These are phyloP conservation scores for Zaprionus gabonicus DNA, from an alignment of 1,140 invertebrate genomes.

Conservation along the genomic window DNA sequence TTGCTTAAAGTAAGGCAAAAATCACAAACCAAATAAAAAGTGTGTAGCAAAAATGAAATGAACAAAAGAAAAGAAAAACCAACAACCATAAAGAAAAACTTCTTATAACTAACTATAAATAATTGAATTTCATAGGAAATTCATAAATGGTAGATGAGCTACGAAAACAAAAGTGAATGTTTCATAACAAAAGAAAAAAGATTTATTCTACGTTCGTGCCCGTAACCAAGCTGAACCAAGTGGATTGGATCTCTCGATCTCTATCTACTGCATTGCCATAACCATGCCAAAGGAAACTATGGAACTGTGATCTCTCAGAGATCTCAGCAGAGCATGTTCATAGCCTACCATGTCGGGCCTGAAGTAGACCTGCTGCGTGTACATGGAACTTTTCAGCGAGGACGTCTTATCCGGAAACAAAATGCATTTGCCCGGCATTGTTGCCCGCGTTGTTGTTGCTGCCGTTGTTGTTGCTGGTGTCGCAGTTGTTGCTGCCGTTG, in stretches of 20 bases:
- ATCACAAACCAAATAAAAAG: constrained; percentile 28
- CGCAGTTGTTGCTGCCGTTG: constrained; percentile 22
- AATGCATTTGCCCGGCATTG: constrained; percentile 71
- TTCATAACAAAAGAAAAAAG: not conserved
- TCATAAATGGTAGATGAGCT: not conserved
- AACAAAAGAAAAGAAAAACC: constrained; percentile 12
- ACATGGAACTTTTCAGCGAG: constrained; percentile 77
- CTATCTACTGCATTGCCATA: constrained; percentile 47
- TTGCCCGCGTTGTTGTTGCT: constrained; percentile 31
- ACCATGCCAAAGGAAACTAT: constrained; percentile 71
- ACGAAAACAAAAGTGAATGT: constrained; percentile 10
- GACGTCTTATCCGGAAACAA: constrained; percentile 81
- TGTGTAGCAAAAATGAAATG: constrained; percentile 12
- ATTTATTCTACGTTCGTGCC: constrained; percentile 1
- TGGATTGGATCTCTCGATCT: constrained; percentile 3
- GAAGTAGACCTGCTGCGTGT: constrained; percentile 80
- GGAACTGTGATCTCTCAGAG: constrained; percentile 7
- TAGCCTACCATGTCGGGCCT: constrained; percentile 83
- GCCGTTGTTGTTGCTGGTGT: constrained; percentile 27
- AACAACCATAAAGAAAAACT: constrained; percentile 48
- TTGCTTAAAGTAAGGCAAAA: constrained; percentile 30
- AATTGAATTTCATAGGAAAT: constrained; percentile 9
- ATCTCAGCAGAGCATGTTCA: constrained; percentile 31
- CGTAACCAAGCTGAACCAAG: constrained; percentile 29
- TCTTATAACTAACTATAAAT: not conserved